Evolutionary conservation across 2,113 vertebrate genomes (phyloP).

Genomic region (Oncorhynchus tshawytscha): DNA sequence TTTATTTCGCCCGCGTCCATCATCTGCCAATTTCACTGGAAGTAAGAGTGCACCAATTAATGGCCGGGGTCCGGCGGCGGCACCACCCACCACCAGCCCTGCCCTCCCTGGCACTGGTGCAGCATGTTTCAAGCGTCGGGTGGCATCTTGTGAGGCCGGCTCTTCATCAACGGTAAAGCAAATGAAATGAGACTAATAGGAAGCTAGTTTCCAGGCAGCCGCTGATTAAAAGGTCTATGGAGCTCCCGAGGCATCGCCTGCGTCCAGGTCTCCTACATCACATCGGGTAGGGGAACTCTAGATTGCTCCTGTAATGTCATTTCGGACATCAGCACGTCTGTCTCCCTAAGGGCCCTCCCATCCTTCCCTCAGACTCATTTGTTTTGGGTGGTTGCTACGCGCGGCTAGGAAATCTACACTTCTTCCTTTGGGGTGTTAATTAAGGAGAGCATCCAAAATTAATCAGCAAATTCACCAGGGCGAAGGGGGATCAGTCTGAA

Average conservation of each 20-base stretch:
- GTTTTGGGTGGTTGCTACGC: conserved; percentile 71
- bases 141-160: conserved; percentile 82
- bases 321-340: conserved; percentile 81
- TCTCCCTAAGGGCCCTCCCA: conserved; percentile 87
- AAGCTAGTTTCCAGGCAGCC: conserved; percentile 83
- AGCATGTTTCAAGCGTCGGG: conserved; percentile 90
- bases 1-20: conserved; percentile 82
- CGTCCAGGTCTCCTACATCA: conserved; percentile 78
- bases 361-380: conserved; percentile 87
- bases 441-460: conserved; percentile 97
- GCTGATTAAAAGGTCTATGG: conserved; percentile 88
- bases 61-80: conserved; percentile 78
- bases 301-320: conserved; percentile 86
- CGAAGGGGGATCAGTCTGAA: conserved; percentile 98
- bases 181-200: conserved; percentile 95
- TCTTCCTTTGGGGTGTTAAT: conserved; percentile 98
- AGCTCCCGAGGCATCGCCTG: conserved; percentile 89
- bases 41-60: conserved; percentile 89
- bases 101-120: conserved; percentile 67
- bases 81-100: conserved; percentile 70
- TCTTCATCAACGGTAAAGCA: conserved; percentile 82
- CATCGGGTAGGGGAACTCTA: background rate
- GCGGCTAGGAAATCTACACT: conserved; percentile 87
- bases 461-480: conserved; percentile 98
- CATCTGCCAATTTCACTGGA: conserved; percentile 85